Conservation (phyloP, 2,113 vertebrate genomes). For the Eptatretus burgeri region DNA sequence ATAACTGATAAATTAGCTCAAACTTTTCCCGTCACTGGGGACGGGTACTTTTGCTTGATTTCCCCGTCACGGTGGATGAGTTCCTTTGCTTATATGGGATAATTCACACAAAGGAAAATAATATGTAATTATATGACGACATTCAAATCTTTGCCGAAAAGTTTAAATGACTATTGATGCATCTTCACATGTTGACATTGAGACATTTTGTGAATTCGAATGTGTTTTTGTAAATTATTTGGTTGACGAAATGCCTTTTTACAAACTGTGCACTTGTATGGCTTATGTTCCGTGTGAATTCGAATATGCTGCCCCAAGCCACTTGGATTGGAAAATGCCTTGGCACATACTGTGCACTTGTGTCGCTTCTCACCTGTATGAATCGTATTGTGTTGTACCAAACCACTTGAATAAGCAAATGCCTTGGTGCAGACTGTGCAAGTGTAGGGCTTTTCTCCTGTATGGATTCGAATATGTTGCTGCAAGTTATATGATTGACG, state of each 20-base stretch:
- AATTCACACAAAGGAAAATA: too few species aligned
- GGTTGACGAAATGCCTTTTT: neutral
- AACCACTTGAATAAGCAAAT: constrained; percentile 80
- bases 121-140: too few species aligned
- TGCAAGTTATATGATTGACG: constrained; percentile 78
- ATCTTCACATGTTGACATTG: too few species aligned
- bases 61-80: too few species aligned
- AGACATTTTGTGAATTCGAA: neutral
- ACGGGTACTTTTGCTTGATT: too few species aligned
- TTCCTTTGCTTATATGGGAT: too few species aligned
- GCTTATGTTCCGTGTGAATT: neutral
- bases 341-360: constrained; percentile 18
- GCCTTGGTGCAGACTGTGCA: constrained; percentile 83
- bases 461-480: constrained; percentile 71
- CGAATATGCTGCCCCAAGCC: neutral
- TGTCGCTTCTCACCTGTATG: constrained; percentile 21
- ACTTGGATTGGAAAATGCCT: neutral
- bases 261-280: neutral
- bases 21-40: too few species aligned
- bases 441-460: constrained; percentile 68
- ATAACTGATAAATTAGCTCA: too few species aligned
- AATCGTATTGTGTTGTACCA: constrained; percentile 35
- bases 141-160: too few species aligned
- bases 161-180: too few species aligned
- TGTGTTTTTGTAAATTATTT: neutral